Evolutionary conservation across 2,113 vertebrate genomes (phyloP), one percentile per base, ranked within the genome.

Genomic region (Eurypyga helias): DNA sequence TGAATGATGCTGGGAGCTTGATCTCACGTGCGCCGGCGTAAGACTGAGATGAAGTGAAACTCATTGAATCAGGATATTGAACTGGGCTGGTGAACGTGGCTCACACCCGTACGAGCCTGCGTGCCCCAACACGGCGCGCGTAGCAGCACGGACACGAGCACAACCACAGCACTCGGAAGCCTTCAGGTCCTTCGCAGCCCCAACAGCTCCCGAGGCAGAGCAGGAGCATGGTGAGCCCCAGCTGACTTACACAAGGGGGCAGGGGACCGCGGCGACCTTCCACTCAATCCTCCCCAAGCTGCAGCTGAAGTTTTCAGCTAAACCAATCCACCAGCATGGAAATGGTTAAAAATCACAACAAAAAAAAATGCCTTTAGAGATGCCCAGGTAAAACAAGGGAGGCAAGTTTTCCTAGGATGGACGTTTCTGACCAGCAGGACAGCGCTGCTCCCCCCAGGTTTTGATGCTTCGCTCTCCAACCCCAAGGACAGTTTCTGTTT

Each of bases 81-180:
- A 43, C 31, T 1, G 15, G 54, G 41, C 51, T 4, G 8, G 54
- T 0, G 16, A 66, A 54, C 0, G 1, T n/a, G 62, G 28, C 83
- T 83, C 19, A 23, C 23, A 34, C 51, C 62, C 15, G 51, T 6
- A 34, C 33, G 8, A 34, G 43, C 2, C 78, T 72, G 25, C n/a
- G 3, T 3, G 10, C 25, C 24, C 67, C 75, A 61, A 21, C 25
- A 15, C 55, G 31, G 60, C 6, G 1, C 5, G 16, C 0, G 2
- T 0, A 36, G 89, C 51, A 43, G 77, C 13, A 6, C 70, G 60
- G 54, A 13, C 52, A 33, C 1, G 1, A 61, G 69, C 75, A 65
- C 52, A 79, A 16, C 7, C 26, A 34, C 25, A 57, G 54, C 65
- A 23, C 73, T 26, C 36, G 19, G 15, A 25, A n/a, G 31, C 57